Conservation (phyloP, 2,797 vertebrate genomes). For the Pangasius macronema region DNA sequence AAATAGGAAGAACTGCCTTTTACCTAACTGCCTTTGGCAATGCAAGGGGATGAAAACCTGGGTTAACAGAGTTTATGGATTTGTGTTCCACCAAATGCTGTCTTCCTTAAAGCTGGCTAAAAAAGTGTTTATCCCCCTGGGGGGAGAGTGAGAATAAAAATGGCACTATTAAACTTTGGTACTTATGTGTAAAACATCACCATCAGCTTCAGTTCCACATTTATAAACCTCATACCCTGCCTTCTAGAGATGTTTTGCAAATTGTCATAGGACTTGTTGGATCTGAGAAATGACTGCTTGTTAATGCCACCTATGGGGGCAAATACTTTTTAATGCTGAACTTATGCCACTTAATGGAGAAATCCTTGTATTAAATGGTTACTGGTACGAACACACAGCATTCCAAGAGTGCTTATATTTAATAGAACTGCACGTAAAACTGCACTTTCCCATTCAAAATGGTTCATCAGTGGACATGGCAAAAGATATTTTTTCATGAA, state of each 20-base stretch:
- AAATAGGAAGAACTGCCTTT: neutral
- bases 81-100: neutral
- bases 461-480: neutral
- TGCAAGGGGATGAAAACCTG: slow-evolving; percentile 18
- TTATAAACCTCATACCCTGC: neutral
- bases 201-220: neutral
- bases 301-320: neutral
- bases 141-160: slow-evolving; percentile 11
- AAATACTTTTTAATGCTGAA: slow-evolving; percentile 1
- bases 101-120: slow-evolving; percentile 21
- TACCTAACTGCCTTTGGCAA: neutral
- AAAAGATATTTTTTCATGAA: neutral
- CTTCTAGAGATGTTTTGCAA: neutral
- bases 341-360: neutral
- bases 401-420: neutral
- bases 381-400: neutral
- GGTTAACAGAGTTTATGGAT: slow-evolving; percentile 21
- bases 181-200: slow-evolving; percentile 1
- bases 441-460: neutral
- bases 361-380: neutral
- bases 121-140: slow-evolving; percentile 17
- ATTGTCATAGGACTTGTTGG: neutral
- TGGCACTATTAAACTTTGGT: neutral
- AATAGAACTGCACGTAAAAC: neutral
- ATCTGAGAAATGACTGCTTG: neutral